Base-by-base conservation (phyloP, 1,140 invertebrate genomes). In the Lutraria rhynchaena region DNA sequence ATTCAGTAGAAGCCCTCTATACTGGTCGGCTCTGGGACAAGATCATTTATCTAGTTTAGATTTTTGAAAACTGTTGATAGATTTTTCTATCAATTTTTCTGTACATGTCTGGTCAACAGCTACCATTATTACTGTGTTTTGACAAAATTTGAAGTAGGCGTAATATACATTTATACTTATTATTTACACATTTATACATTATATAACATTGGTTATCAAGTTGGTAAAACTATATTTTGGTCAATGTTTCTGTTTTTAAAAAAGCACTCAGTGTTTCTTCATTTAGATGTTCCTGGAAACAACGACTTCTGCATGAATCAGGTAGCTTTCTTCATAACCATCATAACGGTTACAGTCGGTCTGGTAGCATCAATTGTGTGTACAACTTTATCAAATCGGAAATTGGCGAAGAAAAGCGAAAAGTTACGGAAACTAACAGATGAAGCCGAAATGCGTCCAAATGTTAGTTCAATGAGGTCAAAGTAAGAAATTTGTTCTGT, bases 351-450 rank as follows among this genome's bases (percentile, higher is more conserved):
- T 24, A 35, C 53, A 35, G n/a, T 51, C 3, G 44, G 63, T 27
- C 74, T 76, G 29, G 24, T 65, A 0, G 22, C 74, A 9, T 76
- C 60, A 7, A 7, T 60, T 37, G 17, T 37, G 31, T n/a, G 63
- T n/a, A 65, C 74, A 7, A 53, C 41, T 15, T 22, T 51, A 35
- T 24, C 57, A 15, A 76, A 58, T 27, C 13, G 57, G 11, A 76
- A 76, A 55, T 31, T 76, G 17, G 1, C 53, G 41, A 46, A 65
- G 41, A n/a, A 44, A 37, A 57, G 41, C 57, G 74, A 76, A 35
- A 7, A 63, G 17, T 22, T 76, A 46, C 74, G 74, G 13, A 76
- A 76, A 76, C 49, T 63, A 27, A 31, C 74, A 44, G 49, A 24
- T 19, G 60, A 65, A 35, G 29, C 46, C 29, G 74, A 76, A 76